Conservation (phyloP, 1,140 invertebrate species). For the Hyposmocoma kahamanoa region DNA sequence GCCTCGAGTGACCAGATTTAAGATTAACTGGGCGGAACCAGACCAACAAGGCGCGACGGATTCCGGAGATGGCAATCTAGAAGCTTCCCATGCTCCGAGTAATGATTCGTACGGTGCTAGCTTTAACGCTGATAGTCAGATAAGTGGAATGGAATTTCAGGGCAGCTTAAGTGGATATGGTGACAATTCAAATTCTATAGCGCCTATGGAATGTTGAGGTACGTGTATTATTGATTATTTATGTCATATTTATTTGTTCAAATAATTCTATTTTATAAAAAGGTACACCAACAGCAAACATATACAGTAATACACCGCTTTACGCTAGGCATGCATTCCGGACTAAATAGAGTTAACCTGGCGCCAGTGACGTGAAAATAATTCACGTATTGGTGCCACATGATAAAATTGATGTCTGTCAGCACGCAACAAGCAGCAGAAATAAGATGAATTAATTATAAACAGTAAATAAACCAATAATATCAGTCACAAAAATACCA, state of each 20-base stretch:
- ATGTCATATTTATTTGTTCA: background rate
- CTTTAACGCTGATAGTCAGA: constrained; percentile 62
- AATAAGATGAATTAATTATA: too few relatives aligned
- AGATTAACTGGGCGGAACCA: constrained; percentile 97
- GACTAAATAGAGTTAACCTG: too few relatives aligned
- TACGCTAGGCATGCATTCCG: too few relatives aligned
- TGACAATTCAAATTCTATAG: constrained; percentile 67
- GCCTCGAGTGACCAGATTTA: constrained; percentile 94
- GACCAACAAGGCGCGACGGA: constrained; percentile 44
- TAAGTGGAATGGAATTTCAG: constrained; percentile 62
- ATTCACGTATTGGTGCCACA: too few relatives aligned
- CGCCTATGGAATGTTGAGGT: constrained; percentile 70
- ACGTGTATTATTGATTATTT: too few relatives aligned
- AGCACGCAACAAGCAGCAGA: too few relatives aligned
- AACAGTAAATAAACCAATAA: too few relatives aligned
- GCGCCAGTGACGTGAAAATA: too few relatives aligned
- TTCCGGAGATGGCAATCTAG: constrained; percentile 42
- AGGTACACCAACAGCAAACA: too few relatives aligned
- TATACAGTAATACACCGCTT: too few relatives aligned
- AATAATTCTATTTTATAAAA: background rate
- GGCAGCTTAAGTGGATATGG: constrained; percentile 61
- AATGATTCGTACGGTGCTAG: constrained; percentile 58
- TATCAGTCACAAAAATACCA: too few relatives aligned
- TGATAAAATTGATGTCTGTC: too few relatives aligned
- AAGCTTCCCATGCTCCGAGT: constrained; percentile 44